Evolutionary conservation across 1,140 invertebrate genomes (phyloP).

Genomic region (Drosophila tropicalis): DNA sequence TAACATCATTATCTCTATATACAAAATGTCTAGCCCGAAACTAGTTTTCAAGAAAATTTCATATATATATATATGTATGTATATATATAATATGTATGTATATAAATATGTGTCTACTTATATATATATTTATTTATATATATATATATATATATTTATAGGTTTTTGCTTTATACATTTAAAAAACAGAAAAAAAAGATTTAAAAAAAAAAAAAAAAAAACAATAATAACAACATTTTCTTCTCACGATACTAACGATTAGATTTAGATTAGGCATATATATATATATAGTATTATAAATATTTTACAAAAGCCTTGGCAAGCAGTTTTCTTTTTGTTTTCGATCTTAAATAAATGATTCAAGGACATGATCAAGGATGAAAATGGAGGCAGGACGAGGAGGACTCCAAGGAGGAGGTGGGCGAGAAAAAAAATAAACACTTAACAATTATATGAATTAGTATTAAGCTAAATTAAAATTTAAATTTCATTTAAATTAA

Average conservation of each 20-base stretch:
- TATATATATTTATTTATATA: slow-evolving; percentile 31
- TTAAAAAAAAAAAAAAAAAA: slow-evolving; percentile 71
- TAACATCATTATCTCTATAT: slow-evolving; percentile 67
- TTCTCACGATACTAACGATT: slow-evolving; percentile 57
- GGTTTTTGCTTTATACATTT: slow-evolving; percentile 73
- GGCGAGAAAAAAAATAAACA: slow-evolving; percentile 51
- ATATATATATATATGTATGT: neutral
- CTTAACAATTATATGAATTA: slow-evolving; percentile 57
- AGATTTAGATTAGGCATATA: slow-evolving; percentile 50
- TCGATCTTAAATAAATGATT: slow-evolving; percentile 39
- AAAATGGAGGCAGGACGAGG: neutral
- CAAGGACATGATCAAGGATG: neutral
- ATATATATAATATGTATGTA: too few species aligned
- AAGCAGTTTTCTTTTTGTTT: slow-evolving; percentile 48
- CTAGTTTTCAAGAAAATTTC: slow-evolving; percentile 13
- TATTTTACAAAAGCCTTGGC: slow-evolving; percentile 80
- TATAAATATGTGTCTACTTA: slow-evolving; percentile 22
- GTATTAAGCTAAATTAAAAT: slow-evolving; percentile 78
- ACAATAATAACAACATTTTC: slow-evolving; percentile 19
- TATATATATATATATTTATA: slow-evolving; percentile 47
- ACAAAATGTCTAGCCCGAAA: slow-evolving; percentile 67
- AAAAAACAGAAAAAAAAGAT: slow-evolving; percentile 82
- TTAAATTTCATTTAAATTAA: slow-evolving; percentile 82
- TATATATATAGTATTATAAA: slow-evolving; percentile 46
- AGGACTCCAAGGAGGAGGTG: slow-evolving; percentile 7